phyloP scores from a whole-genome alignment of 2,113 vertebrate genomes.

The Excalfactoria chinensis region DNA sequence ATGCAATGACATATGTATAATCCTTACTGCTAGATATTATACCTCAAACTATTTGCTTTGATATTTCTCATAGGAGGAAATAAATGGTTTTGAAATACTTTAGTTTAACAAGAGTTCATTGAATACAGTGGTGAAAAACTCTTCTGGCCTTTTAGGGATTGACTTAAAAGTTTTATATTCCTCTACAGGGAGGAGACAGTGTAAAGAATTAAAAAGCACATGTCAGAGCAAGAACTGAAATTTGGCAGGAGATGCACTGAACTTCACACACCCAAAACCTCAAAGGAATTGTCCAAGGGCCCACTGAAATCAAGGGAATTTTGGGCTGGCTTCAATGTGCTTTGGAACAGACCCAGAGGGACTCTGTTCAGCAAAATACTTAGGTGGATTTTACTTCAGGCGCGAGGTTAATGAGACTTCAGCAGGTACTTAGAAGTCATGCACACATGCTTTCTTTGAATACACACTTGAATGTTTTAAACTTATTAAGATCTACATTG shows the following conservation, averaged over 20 bases:
- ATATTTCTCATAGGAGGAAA: not conserved
- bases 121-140: not conserved
- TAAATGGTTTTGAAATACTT: not conserved
- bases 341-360: not conserved
- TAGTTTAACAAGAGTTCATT: not conserved
- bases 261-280: constrained; percentile 44
- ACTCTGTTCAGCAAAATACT: not conserved
- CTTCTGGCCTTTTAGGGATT: not conserved
- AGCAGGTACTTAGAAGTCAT: not conserved
- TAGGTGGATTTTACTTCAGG: constrained; percentile 40
- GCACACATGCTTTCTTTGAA: not conserved
- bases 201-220: not conserved
- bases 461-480: rapidly evolving
- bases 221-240: constrained; percentile 51
- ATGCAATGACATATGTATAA: not conserved
- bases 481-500: not conserved
- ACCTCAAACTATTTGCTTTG: not conserved
- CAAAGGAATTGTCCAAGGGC: constrained; percentile 36
- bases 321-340: constrained; percentile 23
- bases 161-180: not conserved
- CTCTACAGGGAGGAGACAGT: not conserved
- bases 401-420: not conserved
- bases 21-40: not conserved
- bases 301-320: constrained; percentile 39
- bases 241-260: constrained; percentile 38